Evolutionary conservation across 2,888 invertebrate genomes (phyloP).

Genomic region (Melolontha melolontha): DNA sequence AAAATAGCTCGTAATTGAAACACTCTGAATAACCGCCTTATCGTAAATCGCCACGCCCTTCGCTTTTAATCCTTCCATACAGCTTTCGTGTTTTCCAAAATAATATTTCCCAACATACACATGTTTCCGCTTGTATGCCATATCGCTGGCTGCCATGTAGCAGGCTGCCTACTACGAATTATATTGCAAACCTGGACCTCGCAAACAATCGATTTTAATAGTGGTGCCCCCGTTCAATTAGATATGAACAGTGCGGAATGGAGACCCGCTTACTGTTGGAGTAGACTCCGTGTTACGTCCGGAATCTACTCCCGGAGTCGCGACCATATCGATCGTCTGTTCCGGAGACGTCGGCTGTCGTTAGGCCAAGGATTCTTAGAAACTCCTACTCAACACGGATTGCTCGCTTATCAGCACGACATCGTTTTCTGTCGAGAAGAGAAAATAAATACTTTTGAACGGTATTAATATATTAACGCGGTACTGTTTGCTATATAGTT

Average conservation of each 20-base stretch:
- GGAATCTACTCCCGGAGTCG: conserved; percentile 36
- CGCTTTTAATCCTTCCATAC: too few relatives aligned
- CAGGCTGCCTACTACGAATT: not conserved
- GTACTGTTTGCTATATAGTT: too few relatives aligned
- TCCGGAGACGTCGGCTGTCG: conserved; percentile 20
- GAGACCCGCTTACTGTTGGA: conserved; percentile 40
- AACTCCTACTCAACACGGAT: conserved; percentile 7
- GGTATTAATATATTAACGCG: too few relatives aligned
- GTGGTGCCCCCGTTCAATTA: conserved; percentile 19
- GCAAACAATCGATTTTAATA: conserved; percentile 29
- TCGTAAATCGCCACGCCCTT: too few relatives aligned
- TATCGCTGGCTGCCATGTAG: too few relatives aligned
- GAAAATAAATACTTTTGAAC: too few relatives aligned
- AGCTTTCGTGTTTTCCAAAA: too few relatives aligned
- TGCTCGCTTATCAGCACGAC: not conserved
- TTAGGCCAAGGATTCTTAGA: conserved; percentile 32
- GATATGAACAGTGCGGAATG: conserved; percentile 20
- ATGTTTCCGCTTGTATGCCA: too few relatives aligned
- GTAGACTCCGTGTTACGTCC: conserved; percentile 40
- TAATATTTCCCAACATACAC: too few relatives aligned
- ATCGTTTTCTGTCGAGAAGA: not conserved
- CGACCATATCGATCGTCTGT: conserved; percentile 43
- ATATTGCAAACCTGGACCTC: conserved; percentile 20
- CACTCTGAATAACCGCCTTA: too few relatives aligned
- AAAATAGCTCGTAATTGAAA: too few relatives aligned